A percentile compares a stretch with the other conserved stretches of the same genome.
Evolutionary conservation across 1,140 invertebrate genomes (phyloP).

Genomic region (Fopius arisanus): DNA sequence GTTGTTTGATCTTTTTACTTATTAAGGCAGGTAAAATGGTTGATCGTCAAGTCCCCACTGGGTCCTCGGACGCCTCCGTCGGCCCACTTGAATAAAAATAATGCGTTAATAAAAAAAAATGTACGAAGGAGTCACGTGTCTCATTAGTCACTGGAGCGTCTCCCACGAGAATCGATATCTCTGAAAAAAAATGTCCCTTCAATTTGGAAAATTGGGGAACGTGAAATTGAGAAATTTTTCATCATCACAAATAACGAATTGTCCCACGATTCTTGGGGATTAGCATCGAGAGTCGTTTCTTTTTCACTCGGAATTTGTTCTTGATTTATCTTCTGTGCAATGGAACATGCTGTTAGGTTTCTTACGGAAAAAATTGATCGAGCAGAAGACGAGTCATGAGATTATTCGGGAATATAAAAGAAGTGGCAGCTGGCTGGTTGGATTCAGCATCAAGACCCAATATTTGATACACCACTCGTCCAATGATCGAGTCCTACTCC

Average conservation of each 20-base stretch:
- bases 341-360: conserved; percentile 29
- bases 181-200: too few species aligned
- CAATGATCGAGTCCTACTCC: not conserved
- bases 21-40: not conserved
- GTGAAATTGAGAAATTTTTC: not conserved
- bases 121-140: too few species aligned
- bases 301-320: not conserved
- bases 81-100: not conserved
- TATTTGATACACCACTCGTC: conserved; percentile 18
- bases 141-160: too few species aligned
- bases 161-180: too few species aligned
- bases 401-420: conserved; percentile 13
- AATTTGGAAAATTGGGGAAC: not conserved
- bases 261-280: not conserved
- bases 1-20: conserved; percentile 34
- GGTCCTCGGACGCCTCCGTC: not conserved
- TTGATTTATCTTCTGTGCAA: not conserved
- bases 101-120: not conserved
- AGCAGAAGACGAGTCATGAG: not conserved
- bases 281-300: not conserved
- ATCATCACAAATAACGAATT: not conserved
- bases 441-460: not conserved
- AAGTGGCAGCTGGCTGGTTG: conserved; percentile 15
- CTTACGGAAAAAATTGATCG: conserved; percentile 18
- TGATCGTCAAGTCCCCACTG: not conserved